Evolutionary conservation across 2,113 vertebrate species (phyloP).

Genomic region (Tringa solitaria): DNA sequence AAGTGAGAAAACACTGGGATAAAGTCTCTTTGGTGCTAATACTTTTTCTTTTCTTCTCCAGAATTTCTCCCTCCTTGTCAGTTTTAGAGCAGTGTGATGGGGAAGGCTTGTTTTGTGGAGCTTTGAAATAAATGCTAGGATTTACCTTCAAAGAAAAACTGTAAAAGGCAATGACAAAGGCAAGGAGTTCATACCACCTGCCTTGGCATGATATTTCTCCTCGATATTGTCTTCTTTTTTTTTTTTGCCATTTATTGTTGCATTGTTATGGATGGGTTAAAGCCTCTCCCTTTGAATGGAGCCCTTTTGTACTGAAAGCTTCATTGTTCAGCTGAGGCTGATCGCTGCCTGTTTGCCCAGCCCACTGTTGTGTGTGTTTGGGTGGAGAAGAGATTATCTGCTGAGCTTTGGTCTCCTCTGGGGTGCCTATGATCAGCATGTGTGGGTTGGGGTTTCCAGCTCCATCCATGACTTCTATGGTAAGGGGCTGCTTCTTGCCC

Average conservation of each 20-base stretch:
- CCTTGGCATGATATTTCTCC: accelerated
- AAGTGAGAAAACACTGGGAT: background rate
- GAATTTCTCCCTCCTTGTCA: background rate
- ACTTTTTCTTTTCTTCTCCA: background rate
- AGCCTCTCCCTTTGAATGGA: background rate
- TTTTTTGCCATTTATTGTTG: background rate
- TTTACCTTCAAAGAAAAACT: background rate
- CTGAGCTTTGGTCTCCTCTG: background rate
- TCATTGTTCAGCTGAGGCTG: too few species aligned
- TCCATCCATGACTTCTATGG: background rate
- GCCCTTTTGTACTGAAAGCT: accelerated
- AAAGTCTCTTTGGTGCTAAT: background rate
- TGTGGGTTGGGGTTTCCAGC: background rate
- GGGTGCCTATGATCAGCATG: accelerated
- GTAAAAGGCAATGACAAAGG: background rate
- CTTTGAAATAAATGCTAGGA: background rate
- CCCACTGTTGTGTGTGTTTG: too few species aligned
- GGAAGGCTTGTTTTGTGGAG: background rate
- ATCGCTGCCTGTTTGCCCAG: accelerated
- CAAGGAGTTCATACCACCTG: background rate
- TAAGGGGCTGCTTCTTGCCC: background rate
- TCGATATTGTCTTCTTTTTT: accelerated
- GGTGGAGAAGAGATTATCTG: background rate
- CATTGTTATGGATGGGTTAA: accelerated
- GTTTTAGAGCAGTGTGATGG: background rate